These are phyloP conservation scores for Bombus confusus DNA, from an alignment of 1,140 invertebrate species.

Conservation along the genomic window DNA sequence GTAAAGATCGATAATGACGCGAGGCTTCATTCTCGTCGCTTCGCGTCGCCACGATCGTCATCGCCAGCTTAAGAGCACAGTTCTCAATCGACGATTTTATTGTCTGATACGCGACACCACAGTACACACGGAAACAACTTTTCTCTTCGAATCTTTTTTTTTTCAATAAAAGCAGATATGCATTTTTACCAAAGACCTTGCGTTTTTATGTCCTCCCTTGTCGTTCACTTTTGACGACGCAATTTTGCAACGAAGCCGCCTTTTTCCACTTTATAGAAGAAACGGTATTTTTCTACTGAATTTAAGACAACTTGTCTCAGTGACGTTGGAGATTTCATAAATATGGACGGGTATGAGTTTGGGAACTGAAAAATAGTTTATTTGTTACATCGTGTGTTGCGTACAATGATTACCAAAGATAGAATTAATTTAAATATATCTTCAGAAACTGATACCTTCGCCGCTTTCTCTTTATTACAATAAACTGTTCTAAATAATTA, in stretches of 20 bases:
- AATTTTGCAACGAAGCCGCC: not conserved
- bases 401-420: not conserved
- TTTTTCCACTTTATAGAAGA: not conserved
- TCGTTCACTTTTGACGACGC: not conserved
- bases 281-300: not conserved
- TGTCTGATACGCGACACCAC: slow-evolving; percentile 17
- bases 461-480: not conserved
- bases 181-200: slow-evolving; percentile 53
- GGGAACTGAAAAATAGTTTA: not conserved
- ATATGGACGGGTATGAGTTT: not conserved
- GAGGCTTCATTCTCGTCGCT: not conserved
- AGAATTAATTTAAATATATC: not conserved
- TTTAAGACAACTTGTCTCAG: not conserved
- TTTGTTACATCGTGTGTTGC: not conserved
- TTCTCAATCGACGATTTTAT: slow-evolving; percentile 32
- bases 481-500: not conserved
- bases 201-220: not conserved
- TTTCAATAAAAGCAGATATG: slow-evolving; percentile 57
- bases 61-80: slow-evolving; percentile 9
- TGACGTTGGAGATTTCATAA: not conserved
- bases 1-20: not conserved
- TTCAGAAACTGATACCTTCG: not conserved
- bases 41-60: slow-evolving; percentile 13
- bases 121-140: slow-evolving; percentile 36
- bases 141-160: slow-evolving; percentile 46